Evolutionary conservation across 1,140 invertebrate species (phyloP).

Genomic region (Drosophila kohkoa): DNA sequence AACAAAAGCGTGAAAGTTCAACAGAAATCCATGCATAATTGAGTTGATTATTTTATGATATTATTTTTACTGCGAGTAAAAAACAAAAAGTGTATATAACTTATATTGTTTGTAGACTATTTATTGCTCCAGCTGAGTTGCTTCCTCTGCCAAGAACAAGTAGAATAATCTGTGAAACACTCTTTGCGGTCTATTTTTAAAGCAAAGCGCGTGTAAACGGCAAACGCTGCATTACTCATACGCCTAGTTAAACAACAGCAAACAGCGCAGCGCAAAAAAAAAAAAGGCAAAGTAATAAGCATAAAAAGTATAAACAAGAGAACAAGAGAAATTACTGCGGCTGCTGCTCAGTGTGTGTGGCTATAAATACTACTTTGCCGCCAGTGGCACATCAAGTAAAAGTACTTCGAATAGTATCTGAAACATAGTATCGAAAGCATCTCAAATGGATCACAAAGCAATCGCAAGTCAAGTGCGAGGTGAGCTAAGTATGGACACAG

Average conservation of each 20-base stretch:
- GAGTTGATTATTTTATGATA: conserved; percentile 43
- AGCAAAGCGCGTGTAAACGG: conserved; percentile 44
- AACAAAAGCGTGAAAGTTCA: conserved; percentile 31
- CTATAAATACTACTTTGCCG: conserved; percentile 32
- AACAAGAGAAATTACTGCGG: conserved; percentile 10
- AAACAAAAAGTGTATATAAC: neutral
- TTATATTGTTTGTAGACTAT: neutral
- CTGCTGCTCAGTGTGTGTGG: neutral
- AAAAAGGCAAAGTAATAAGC: conserved; percentile 45
- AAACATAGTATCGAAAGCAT: conserved; percentile 26
- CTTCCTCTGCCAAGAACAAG: conserved; percentile 50
- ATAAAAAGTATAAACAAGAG: conserved; percentile 25
- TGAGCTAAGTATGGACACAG: conserved; percentile 76
- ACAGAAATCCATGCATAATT: conserved; percentile 53
- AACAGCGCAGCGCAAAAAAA: conserved; percentile 27
- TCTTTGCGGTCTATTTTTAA: conserved; percentile 57
- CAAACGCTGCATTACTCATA: conserved; percentile 64
- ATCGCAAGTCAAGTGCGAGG: conserved; percentile 84
- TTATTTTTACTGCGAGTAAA: neutral
- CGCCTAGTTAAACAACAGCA: conserved; percentile 48
- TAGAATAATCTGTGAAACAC: conserved; percentile 52
- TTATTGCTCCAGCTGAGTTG: neutral
- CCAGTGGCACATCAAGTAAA: conserved; percentile 6
- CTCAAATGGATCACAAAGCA: conserved; percentile 80
- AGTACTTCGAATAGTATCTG: conserved; percentile 33